Conservation (phyloP, 2,113 vertebrate species). For the Nerophis lumbriciformis region DNA sequence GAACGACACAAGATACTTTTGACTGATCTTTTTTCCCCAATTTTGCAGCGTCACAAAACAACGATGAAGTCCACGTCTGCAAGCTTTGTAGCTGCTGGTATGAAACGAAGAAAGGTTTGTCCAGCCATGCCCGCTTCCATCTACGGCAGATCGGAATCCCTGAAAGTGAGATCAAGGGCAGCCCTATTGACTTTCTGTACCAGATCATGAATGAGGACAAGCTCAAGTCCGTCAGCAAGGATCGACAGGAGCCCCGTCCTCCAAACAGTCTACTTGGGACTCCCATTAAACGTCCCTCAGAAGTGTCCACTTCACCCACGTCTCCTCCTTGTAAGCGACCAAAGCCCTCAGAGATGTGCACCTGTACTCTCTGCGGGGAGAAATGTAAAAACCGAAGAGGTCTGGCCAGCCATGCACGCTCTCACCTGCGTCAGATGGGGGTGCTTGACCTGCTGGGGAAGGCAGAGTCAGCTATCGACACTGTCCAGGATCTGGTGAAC, state of each 20-base stretch:
- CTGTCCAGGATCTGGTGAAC: slow-evolving; percentile 65
- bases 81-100: slow-evolving; percentile 88
- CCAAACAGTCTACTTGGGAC: slow-evolving; percentile 37
- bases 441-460: slow-evolving; percentile 71
- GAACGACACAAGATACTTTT: not conserved
- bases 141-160: slow-evolving; percentile 81
- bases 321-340: slow-evolving; percentile 58
- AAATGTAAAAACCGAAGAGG: slow-evolving; percentile 76
- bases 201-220: slow-evolving; percentile 80
- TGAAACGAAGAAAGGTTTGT: slow-evolving; percentile 83
- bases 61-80: slow-evolving; percentile 77
- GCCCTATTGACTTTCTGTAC: slow-evolving; percentile 81
- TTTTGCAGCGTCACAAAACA: slow-evolving; percentile 70
- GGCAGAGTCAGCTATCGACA: slow-evolving; percentile 67
- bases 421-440: slow-evolving; percentile 74
- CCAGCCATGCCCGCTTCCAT: slow-evolving; percentile 82
- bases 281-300: slow-evolving; percentile 55
- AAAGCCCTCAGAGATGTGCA: slow-evolving; percentile 51
- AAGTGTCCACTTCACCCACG: slow-evolving; percentile 19
- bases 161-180: slow-evolving; percentile 75
- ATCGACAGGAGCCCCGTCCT: slow-evolving; percentile 7
- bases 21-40: not conserved
- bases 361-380: slow-evolving; percentile 69
- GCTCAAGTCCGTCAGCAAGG: slow-evolving; percentile 57
- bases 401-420: slow-evolving; percentile 73